Percentiles rank a stretch among this genome's conserved stretches.
phyloP scores from a whole-genome alignment of 35 echinoderm and acorn worm genomes.

The Ptychodera flava region DNA sequence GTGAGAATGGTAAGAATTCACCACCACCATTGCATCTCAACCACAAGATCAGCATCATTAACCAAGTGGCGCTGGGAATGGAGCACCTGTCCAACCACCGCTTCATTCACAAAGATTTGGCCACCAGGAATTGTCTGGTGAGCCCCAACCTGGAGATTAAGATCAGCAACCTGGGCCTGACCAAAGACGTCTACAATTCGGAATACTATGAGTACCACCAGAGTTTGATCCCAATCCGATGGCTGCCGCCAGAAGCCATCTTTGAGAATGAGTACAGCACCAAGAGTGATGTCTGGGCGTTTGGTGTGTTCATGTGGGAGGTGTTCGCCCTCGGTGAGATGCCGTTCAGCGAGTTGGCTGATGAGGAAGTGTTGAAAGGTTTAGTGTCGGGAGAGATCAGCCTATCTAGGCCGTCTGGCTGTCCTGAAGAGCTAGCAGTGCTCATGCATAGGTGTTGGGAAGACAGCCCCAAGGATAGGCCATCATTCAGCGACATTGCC shows the following conservation, averaged over 20 bases:
- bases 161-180: slow-evolving; percentile 72
- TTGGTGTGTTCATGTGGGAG: slow-evolving; percentile 88
- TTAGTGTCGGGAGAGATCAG: slow-evolving; percentile 62
- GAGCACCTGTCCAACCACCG: slow-evolving; percentile 89
- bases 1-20: slow-evolving; percentile 75
- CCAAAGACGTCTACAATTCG: slow-evolving; percentile 78
- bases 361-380: slow-evolving; percentile 80
- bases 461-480: slow-evolving; percentile 57
- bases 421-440: slow-evolving; percentile 78
- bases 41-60: slow-evolving; percentile 91
- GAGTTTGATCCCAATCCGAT: slow-evolving; percentile 82
- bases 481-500: slow-evolving; percentile 73
- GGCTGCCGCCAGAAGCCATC: slow-evolving; percentile 93
- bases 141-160: slow-evolving; percentile 95
- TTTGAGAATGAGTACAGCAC: slow-evolving; percentile 90
- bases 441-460: slow-evolving; percentile 86
- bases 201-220: slow-evolving; percentile 98
- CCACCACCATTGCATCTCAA: slow-evolving; percentile 76
- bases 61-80: slow-evolving; percentile 88
- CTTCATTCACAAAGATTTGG: slow-evolving; percentile 89
- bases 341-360: slow-evolving; percentile 58
- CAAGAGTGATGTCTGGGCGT: slow-evolving; percentile 97
- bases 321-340: slow-evolving; percentile 72
- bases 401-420: slow-evolving; percentile 54
- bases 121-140: slow-evolving; percentile 90